phyloP scores from a whole-genome alignment of 2,888 invertebrate species.

The Ectobius pallidus region DNA sequence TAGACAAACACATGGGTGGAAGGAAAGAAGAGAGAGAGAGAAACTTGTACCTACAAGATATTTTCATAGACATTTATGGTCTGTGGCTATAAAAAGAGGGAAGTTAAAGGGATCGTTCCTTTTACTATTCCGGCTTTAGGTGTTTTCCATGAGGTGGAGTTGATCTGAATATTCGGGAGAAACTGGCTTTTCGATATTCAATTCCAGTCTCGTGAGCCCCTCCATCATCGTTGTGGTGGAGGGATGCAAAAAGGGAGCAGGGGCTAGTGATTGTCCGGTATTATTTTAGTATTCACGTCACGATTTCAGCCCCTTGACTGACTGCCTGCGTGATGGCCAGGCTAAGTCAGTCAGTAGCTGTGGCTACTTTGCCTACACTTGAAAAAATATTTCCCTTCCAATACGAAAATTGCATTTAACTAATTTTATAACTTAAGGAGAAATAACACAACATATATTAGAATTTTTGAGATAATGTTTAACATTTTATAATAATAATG shows the following conservation, averaged over 20 bases:
- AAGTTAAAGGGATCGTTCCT: background rate
- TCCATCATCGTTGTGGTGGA: conserved; percentile 34
- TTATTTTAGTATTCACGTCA: conserved; percentile 31
- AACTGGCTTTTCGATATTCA: conserved; percentile 36
- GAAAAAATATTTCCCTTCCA: background rate
- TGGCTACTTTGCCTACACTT: background rate
- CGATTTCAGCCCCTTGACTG: conserved; percentile 34
- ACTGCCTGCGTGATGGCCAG: conserved; percentile 9
- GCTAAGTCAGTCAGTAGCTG: background rate
- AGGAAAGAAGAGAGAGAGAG: too few species aligned
- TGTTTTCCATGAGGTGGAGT: background rate
- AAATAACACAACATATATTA: too few species aligned
- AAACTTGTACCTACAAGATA: background rate
- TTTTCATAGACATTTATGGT: background rate
- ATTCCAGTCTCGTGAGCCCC: conserved; percentile 37
- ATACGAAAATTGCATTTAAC: too few species aligned
- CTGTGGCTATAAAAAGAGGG: background rate
- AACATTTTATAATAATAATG: too few species aligned
- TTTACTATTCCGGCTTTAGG: background rate
- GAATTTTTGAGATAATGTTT: too few species aligned
- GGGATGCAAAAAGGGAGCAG: conserved; percentile 22
- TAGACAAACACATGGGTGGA: too few species aligned
- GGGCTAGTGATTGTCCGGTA: conserved; percentile 35
- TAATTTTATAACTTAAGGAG: too few species aligned
- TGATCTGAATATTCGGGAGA: conserved; percentile 21